Evolutionary conservation across 2,888 invertebrate genomes (phyloP), one percentile per base, ranked within the genome.

Genomic region (Hydropsyche betteni): DNA sequence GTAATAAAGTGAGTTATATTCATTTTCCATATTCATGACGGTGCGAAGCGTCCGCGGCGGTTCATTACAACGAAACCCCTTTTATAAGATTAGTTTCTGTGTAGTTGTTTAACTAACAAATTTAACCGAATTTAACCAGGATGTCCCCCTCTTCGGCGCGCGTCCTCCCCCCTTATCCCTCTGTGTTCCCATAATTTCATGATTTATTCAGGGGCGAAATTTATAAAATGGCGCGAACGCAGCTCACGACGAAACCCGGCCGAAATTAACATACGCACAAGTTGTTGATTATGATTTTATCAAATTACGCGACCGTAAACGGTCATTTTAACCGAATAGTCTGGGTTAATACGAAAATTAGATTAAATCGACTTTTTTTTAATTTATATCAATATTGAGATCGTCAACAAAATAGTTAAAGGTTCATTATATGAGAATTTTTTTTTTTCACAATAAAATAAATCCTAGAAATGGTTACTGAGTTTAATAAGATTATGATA

Each of bases 1-100:
- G 64, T 34, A 64, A 64, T 64, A 64, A 64, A 64, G 64, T 64
- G 64, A 64, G 64, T 64, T 64, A 64, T 44, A 44, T 64, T 64
- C 64, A 64, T 64, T 64, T 64, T 64, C 64, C 64, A 64, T 64
- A 64, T 64, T 64, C 64, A 64, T 64, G 64, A 64, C 64, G 12
- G 36, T 36, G 64, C 64, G 34, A 64, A 64, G 64, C 64, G 34
- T 64, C 64, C 64, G 10, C 64, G 34, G 64, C 64, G 64, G 64
- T 64, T 64, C 64, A 64, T 64, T 64, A 64, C 64, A 64, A 36
- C 64, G 64, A 64, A 64, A 64, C 64, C 64, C 64, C 64, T 64
- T 64, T 64, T 64, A 64, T 64, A 64, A 64, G 64, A 64, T 64
- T 64, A 64, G 64, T 64, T 64, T 64, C 64, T 64, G 64, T 64